phyloP scores from a whole-genome alignment of 2,113 vertebrate species.

The Tetraodon nigroviridis region DNA sequence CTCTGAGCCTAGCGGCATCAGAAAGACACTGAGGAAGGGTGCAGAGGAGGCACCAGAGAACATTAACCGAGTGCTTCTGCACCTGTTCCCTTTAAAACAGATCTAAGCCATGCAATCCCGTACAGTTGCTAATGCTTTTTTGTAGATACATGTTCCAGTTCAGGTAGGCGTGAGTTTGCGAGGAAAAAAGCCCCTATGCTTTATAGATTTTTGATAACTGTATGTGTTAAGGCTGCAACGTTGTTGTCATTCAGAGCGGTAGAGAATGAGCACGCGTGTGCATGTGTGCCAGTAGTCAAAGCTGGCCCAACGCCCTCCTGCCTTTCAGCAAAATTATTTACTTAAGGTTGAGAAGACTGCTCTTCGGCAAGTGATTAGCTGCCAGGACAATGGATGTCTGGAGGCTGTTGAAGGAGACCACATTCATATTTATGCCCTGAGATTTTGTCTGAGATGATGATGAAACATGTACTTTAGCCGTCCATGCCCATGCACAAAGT shows the following conservation, averaged over 20 bases:
- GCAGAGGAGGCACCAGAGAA: conserved; percentile 49
- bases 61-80: conserved; percentile 57
- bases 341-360: conserved; percentile 65
- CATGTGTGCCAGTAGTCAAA: conserved; percentile 45
- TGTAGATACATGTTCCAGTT: conserved; percentile 27
- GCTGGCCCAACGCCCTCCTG: conserved; percentile 67
- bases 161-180: conserved; percentile 12
- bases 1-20: conserved; percentile 45
- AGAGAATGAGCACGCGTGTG: conserved; percentile 10
- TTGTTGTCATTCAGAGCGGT: conserved; percentile 33
- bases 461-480: conserved; percentile 52
- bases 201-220: conserved; percentile 19
- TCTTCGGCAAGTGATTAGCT: conserved; percentile 66
- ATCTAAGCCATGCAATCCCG: conserved; percentile 34
- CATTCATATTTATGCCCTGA: conserved; percentile 74
- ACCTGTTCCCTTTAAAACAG: conserved; percentile 34
- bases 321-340: conserved; percentile 72
- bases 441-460: conserved; percentile 70
- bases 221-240: conserved; percentile 37
- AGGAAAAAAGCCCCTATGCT: conserved; percentile 19
- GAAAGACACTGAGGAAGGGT: conserved; percentile 54
- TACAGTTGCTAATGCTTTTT: conserved; percentile 20
- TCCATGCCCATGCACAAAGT: conserved; percentile 21
- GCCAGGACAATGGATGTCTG: conserved; percentile 74
- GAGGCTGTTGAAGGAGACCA: conserved; percentile 64